Conservation (phyloP, 2,113 vertebrate genomes). For the Cryptotis parvus region DNA sequence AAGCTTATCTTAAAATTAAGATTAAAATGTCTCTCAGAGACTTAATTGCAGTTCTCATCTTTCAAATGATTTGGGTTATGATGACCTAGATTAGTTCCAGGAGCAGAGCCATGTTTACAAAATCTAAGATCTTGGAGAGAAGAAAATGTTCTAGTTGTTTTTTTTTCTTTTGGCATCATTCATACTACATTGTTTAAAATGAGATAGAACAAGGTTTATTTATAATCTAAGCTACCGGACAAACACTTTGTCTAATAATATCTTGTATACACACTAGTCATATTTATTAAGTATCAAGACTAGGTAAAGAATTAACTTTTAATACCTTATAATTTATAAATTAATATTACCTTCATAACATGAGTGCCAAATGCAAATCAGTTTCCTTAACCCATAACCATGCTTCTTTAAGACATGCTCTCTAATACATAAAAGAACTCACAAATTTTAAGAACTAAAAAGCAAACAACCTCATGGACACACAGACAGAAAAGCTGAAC, state of each 20-base stretch:
- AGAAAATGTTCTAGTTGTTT: conserved; percentile 81
- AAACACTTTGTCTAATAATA: conserved; percentile 74
- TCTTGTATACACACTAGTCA: conserved; percentile 58
- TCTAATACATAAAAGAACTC: background rate
- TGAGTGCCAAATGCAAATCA: conserved; percentile 15
- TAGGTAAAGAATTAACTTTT: conserved; percentile 44
- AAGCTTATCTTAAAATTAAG: conserved; percentile 57
- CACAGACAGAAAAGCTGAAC: no score
- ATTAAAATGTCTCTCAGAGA: conserved; percentile 49
- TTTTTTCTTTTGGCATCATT: conserved; percentile 74
- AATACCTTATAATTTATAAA: conserved; percentile 21
- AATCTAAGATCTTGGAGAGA: conserved; percentile 64
- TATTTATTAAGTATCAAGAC: conserved; percentile 60
- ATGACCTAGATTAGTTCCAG: conserved; percentile 70
- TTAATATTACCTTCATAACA: conserved; percentile 27
- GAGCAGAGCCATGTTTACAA: conserved; percentile 77
- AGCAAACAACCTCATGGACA: no score
- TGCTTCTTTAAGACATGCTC: background rate
- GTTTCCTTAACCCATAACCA: background rate
- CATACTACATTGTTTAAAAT: conserved; percentile 82
- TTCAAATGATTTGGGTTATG: conserved; percentile 64
- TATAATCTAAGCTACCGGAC: conserved; percentile 78
- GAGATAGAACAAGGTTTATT: conserved; percentile 79
- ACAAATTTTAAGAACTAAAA: no score
- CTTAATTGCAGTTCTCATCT: conserved; percentile 54